Base-by-base conservation (phyloP, 2,888 invertebrate genomes). In the Microplitis deprimator region DNA sequence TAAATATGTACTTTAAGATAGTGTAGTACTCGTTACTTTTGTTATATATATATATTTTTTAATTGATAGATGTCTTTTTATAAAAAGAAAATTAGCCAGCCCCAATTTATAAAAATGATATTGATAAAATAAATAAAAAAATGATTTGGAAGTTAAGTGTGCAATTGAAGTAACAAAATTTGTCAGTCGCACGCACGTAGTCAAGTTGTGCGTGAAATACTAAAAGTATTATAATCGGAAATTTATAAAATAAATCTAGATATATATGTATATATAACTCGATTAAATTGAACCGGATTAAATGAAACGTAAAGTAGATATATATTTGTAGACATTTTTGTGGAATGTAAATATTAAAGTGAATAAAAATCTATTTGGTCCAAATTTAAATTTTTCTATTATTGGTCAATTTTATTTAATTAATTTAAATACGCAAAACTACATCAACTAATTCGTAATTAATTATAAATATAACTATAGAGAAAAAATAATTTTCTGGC, bases 61-160 rank as follows among this genome's bases (percentile, higher is more conserved):
- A 29, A 50, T 50, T 50, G 50, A 50, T 50, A 50, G 13, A 13
- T 50, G 50, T 50, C 13, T 13, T 50, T 73, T 20, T 79, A 79
- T 77, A 79, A 79, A 81, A 78, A 75, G 61, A 70, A 79, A 17
- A 16, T 62, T 78, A 78, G 79, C 80, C 80, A 79, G 78, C 81
- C 81, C 79, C 79, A 62, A 29, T 20, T 20, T 50, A 13, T 50
- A 50, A 13, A 8, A 13, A 10, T 13, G 4, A 50, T 13, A 62
- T n/a, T 62, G 17, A 62, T 62, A 8, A 8, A 16, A 20, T 62
- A 7, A 17, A n/a, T 62, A 8, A 62, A 20, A 62, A 62, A 62
- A 62, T 17, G n/a, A 62, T 62, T 62, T 62, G 62, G 62, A 62
- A 62, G 62, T 62, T 8, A 62, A 62, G 62, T 20, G 62, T 62